These are phyloP conservation scores for Ceraclea dissimilis DNA, from an alignment of 2,888 invertebrate genomes.

Conservation along the genomic window DNA sequence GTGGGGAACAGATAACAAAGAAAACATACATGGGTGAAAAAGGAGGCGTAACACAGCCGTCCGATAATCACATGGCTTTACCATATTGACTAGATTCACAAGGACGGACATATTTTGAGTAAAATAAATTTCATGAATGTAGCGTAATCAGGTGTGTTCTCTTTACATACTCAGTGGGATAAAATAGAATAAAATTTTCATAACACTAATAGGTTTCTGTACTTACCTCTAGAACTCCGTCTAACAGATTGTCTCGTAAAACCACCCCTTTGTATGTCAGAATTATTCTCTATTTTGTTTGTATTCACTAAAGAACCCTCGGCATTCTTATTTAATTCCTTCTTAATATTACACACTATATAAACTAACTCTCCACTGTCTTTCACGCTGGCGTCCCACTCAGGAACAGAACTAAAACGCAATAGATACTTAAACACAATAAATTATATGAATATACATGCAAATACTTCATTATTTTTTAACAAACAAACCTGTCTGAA, in stretches of 20 bases:
- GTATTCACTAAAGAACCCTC: neutral
- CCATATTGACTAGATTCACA: no score
- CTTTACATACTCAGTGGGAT: no score
- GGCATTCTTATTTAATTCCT: constrained; percentile 28
- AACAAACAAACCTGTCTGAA: constrained; percentile 44
- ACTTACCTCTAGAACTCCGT: constrained; percentile 22
- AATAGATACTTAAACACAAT: constrained; percentile 1
- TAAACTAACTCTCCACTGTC: constrained; percentile 61
- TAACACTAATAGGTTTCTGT: no score
- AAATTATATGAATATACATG: neutral
- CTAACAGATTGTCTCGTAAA: constrained; percentile 22
- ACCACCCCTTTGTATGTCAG: constrained; percentile 17
- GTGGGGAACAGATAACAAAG: no score
- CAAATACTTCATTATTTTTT: neutral
- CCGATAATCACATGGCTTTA: no score
- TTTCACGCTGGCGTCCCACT: constrained; percentile 59
- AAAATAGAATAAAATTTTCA: no score
- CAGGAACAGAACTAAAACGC: constrained; percentile 51
- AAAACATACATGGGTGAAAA: no score
- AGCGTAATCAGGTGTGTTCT: no score
- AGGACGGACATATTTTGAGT: no score
- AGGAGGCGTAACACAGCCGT: no score
- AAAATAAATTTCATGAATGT: no score
- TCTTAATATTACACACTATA: constrained; percentile 49
- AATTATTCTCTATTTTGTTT: constrained; percentile 5